Conservation (phyloP, 2,888 invertebrate genomes). For the Nomada ferruginata region DNA sequence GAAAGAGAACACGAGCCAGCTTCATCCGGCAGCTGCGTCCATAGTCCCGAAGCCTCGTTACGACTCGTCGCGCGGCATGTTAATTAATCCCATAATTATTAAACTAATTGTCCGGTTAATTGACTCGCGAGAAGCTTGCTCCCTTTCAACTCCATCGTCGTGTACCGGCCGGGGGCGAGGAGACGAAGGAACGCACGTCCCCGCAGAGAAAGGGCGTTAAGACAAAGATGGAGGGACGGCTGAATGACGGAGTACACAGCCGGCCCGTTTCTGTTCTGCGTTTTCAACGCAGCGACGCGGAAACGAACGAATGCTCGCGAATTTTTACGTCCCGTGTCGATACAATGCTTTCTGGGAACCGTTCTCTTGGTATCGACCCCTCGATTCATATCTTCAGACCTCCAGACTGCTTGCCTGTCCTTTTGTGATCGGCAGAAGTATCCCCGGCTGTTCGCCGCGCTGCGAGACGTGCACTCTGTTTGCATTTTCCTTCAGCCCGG, state of each 20-base stretch:
- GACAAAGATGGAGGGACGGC: neutral
- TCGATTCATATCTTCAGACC: neutral
- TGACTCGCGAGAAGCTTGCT: slow-evolving; percentile 62
- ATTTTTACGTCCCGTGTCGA: neutral
- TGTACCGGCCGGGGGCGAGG: neutral
- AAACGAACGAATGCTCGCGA: neutral
- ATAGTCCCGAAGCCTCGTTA: slow-evolving; percentile 55
- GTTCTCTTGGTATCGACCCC: neutral
- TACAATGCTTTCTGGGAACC: slow-evolving; percentile 2
- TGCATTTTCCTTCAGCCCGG: neutral
- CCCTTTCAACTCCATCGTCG: slow-evolving; percentile 19
- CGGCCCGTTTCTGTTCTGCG: neutral
- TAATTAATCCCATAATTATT: slow-evolving; percentile 78
- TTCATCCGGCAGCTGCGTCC: slow-evolving; percentile 27
- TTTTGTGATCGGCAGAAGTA: slow-evolving; percentile 11
- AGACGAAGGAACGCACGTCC: neutral
- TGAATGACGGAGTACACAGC: neutral
- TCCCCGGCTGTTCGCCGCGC: neutral
- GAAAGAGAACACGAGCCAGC: slow-evolving; percentile 1
- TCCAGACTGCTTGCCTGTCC: slow-evolving; percentile 28
- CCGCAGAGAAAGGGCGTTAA: neutral
- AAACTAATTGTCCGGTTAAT: slow-evolving; percentile 79
- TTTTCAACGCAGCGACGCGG: neutral
- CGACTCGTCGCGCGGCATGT: slow-evolving; percentile 66
- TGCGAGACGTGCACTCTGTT: neutral